Conservation (phyloP, 1,140 invertebrate species). For the Bombus confusus region DNA sequence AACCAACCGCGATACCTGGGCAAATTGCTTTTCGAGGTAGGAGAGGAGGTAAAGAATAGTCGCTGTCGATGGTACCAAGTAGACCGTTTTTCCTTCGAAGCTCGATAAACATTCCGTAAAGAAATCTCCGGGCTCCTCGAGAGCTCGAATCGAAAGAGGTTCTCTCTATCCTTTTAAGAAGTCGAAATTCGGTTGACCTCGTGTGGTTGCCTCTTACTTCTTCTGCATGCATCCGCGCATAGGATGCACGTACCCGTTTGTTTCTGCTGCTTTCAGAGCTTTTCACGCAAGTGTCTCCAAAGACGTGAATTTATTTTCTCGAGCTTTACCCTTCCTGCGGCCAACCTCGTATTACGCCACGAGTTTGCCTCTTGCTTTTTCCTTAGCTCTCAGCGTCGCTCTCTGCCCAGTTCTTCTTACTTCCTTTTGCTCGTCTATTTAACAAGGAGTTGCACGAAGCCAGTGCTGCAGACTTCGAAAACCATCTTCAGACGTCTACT, state of each 20-base stretch:
- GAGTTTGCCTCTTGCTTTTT: neutral
- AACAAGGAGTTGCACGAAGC: neutral
- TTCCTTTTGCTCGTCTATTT: neutral
- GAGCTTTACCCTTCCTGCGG: neutral
- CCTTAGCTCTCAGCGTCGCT: neutral
- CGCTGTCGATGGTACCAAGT: neutral
- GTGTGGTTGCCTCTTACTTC: neutral
- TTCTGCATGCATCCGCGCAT: neutral
- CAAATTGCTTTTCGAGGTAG: neutral
- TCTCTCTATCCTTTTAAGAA: neutral
- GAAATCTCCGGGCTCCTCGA: neutral
- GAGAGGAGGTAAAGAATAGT: neutral
- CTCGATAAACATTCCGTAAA: neutral
- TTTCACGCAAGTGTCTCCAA: neutral
- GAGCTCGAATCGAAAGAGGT: neutral
- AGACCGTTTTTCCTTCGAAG: neutral
- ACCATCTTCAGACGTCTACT: neutral
- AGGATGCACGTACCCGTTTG: neutral
- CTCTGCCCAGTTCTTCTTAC: neutral
- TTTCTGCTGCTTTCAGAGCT: constrained; percentile 8
- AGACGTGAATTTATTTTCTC: constrained; percentile 32
- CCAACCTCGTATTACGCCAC: neutral
- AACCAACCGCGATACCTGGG: neutral
- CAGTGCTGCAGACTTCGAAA: neutral
- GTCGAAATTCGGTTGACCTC: constrained; percentile 36